Conservation (phyloP, 2,797 vertebrate species). For the Cygnus olor region DNA sequence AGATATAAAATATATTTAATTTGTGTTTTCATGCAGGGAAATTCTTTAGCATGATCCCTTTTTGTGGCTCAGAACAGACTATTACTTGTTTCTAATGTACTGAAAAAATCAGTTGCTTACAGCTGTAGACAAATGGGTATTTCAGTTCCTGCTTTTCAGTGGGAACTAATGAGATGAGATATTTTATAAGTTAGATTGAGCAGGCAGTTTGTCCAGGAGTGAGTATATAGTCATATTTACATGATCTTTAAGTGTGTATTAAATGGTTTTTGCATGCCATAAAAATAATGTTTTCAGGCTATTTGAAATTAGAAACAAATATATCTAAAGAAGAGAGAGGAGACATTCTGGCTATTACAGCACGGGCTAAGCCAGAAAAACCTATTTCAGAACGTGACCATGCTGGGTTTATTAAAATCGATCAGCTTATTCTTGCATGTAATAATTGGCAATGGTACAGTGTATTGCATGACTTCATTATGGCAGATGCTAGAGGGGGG, state of each 20-base stretch:
- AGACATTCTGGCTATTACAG: neutral
- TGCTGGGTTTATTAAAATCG: slow-evolving; percentile 9
- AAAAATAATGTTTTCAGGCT: neutral
- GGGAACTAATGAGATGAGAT: neutral
- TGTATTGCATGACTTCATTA: neutral
- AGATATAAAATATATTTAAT: neutral
- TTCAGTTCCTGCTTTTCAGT: neutral
- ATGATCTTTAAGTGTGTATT: neutral
- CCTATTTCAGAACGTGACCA: neutral
- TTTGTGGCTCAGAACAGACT: neutral
- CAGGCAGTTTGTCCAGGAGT: neutral
- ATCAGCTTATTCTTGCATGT: neutral
- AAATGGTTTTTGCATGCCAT: neutral
- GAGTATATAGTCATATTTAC: neutral
- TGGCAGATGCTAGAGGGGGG: neutral
- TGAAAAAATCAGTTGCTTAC: neutral
- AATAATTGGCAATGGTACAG: neutral
- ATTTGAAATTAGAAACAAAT: neutral
- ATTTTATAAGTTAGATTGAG: neutral
- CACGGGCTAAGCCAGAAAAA: neutral
- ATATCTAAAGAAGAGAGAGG: neutral
- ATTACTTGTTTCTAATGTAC: neutral
- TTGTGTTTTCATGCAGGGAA: neutral
- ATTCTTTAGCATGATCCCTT: neutral
- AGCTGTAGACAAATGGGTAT: neutral